phyloP scores from a whole-genome alignment of 92 coral and sea anemone genomes.

The Actinernus sp. region DNA sequence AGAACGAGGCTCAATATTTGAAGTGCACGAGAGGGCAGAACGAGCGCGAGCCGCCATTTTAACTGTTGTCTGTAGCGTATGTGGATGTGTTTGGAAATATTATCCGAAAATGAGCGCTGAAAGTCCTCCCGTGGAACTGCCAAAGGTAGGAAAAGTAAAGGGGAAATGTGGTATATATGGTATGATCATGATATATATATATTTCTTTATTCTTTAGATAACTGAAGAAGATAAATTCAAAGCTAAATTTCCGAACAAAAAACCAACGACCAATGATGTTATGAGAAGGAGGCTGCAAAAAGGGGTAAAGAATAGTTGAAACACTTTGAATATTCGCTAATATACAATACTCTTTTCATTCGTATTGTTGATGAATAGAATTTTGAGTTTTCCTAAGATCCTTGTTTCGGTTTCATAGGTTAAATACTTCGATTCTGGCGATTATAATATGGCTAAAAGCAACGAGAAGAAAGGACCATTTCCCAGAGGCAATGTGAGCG shows the following conservation, averaged over 20 bases:
- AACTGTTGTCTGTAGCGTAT: not conserved
- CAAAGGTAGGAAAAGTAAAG: not conserved
- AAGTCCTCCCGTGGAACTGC: not conserved
- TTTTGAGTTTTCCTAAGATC: too few relatives aligned
- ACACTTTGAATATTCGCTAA: too few relatives aligned
- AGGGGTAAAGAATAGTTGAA: slow-evolving; percentile 58
- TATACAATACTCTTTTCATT: too few relatives aligned
- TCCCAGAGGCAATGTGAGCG: slow-evolving; percentile 65
- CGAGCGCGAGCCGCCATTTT: not conserved
- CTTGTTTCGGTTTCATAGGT: slow-evolving; percentile 63
- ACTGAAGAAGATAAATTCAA: slow-evolving; percentile 94
- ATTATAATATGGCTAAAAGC: slow-evolving; percentile 95
- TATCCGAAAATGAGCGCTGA: slow-evolving; percentile 6
- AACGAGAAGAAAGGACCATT: slow-evolving; percentile 82
- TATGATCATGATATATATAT: not conserved
- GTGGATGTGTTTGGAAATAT: too few relatives aligned
- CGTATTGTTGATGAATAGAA: too few relatives aligned
- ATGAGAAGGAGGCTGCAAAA: slow-evolving; percentile 86
- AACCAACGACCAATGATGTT: slow-evolving; percentile 87
- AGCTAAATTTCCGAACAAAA: slow-evolving; percentile 84
- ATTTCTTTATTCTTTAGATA: slow-evolving; percentile 35
- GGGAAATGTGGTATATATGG: not conserved
- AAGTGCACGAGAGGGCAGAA: too few relatives aligned
- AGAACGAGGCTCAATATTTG: too few relatives aligned
- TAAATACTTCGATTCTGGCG: slow-evolving; percentile 98